Percentiles rank a stretch among this genome's conserved stretches.
Evolutionary conservation across 1,140 invertebrate species (phyloP).

Genomic region (Nephotettix cincticeps): DNA sequence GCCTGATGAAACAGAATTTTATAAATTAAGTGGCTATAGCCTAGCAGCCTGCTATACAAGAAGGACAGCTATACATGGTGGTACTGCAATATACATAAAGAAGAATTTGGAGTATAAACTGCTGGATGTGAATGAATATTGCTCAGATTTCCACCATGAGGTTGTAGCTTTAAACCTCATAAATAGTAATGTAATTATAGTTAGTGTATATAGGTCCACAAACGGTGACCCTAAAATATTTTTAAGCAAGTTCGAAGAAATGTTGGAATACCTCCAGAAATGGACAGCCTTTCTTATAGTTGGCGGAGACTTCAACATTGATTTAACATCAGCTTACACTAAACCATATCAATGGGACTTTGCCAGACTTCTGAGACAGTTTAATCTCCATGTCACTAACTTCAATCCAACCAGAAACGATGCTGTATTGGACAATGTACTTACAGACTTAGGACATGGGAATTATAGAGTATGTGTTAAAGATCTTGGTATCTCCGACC

Average conservation of each 20-base stretch:
- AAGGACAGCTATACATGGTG: too few relatives aligned
- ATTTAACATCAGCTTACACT: not conserved
- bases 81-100: not conserved
- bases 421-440: not conserved
- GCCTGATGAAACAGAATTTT: too few relatives aligned
- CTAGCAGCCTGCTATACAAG: too few relatives aligned
- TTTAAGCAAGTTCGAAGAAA: not conserved
- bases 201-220: not conserved
- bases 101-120: not conserved
- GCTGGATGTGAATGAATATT: not conserved
- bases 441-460: not conserved
- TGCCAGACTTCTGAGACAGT: not conserved
- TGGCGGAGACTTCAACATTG: not conserved
- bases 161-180: not conserved
- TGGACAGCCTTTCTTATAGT: not conserved
- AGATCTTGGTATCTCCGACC: not conserved
- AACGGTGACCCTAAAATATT: not conserved
- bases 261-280: not conserved
- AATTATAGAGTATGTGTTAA: not conserved
- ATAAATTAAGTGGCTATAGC: too few relatives aligned
- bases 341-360: conserved; percentile 4
- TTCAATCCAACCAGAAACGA: not conserved
- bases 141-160: not conserved
- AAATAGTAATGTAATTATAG: not conserved
- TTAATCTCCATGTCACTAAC: not conserved